These are phyloP conservation scores for Styela clava DNA, from an alignment of 23 tunicate species.

Conservation along the genomic window DNA sequence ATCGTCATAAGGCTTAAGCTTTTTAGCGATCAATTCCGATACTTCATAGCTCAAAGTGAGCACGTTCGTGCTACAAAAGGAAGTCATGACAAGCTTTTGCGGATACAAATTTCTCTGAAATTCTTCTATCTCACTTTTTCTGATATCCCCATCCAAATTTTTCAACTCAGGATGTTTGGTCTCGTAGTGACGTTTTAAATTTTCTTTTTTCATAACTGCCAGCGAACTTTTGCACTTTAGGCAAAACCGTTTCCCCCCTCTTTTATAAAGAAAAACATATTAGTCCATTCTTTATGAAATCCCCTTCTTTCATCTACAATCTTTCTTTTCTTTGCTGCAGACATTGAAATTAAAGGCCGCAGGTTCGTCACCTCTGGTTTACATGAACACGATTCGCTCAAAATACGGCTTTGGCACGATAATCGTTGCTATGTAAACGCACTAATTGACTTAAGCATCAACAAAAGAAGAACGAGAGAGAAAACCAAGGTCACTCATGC, in stretches of 20 bases:
- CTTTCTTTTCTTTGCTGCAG: not conserved
- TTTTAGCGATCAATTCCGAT: slow-evolving; percentile 39
- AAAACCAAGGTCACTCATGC: no score
- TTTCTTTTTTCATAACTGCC: slow-evolving; percentile 23
- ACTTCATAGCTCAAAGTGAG: slow-evolving; percentile 38
- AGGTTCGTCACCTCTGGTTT: not conserved
- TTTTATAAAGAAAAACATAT: not conserved
- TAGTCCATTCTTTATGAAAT: not conserved
- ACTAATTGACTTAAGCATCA: no score
- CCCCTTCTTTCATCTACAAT: not conserved
- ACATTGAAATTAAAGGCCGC: not conserved
- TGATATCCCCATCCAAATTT: not conserved
- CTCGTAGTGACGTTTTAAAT: not conserved
- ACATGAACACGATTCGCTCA: no score
- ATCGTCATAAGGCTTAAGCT: slow-evolving; percentile 47
- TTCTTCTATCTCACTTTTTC: not conserved
- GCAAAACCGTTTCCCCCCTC: not conserved
- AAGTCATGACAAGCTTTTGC: slow-evolving; percentile 7
- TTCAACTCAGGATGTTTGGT: slow-evolving; percentile 1
- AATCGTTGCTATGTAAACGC: no score
- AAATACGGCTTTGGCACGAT: no score
- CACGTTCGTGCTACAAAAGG: slow-evolving; percentile 37
- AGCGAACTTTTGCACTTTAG: not conserved
- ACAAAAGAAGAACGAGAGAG: no score
- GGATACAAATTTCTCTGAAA: not conserved